Base-by-base conservation (phyloP, 2,888 invertebrate species). In the Caenorhabditis zanzibari region DNA sequence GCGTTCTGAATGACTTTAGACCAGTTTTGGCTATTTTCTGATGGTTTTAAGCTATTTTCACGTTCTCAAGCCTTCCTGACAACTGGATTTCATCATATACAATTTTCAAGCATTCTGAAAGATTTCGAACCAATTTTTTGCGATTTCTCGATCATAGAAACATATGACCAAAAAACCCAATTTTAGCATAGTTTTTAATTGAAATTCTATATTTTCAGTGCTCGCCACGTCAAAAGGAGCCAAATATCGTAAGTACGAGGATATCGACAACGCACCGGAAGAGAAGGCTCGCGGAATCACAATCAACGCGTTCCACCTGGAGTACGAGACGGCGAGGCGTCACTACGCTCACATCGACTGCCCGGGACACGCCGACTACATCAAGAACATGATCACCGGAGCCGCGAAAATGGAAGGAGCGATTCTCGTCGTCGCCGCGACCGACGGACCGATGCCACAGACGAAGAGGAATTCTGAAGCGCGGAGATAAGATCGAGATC, bases 281-380 rank as follows among this genome's bases (percentile, higher is more conserved):
- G 98, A 98, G 93, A 96, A 95, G 93, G 96, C 96, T 1, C 94
- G 98, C 92, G 98, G 88, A 59, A 98, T 98, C 90, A 98, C 98
- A 1, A 98, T 98, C 90, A 98, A 98, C 93, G 96, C 97, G 0
- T 96, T 96, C 47, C 96, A 97, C 92, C 95, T 98, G 81, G 97
- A 97, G 93, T 98, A 98, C 91, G 95, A 96, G 92, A 98, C 98
- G 4, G 95, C 96, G 85, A 94, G 94, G 35, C 95, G 98, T 68
- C 98, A 98, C 94, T 98, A 98, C 93, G 96, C 96, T 0, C 98
- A 98, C 93, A 97, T 97, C 0, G 98, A 98, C 93, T 98, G 98
- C 91, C 98, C 98, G 6, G 98, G 97, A n/a, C 99, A 99, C 94
- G 97, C 97, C 44, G 99, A 99, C 95, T 99, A 98, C 92, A 98